These are phyloP conservation scores for Sula dactylatra DNA, from an alignment of 2,113 vertebrate genomes.

Conservation along the genomic window DNA sequence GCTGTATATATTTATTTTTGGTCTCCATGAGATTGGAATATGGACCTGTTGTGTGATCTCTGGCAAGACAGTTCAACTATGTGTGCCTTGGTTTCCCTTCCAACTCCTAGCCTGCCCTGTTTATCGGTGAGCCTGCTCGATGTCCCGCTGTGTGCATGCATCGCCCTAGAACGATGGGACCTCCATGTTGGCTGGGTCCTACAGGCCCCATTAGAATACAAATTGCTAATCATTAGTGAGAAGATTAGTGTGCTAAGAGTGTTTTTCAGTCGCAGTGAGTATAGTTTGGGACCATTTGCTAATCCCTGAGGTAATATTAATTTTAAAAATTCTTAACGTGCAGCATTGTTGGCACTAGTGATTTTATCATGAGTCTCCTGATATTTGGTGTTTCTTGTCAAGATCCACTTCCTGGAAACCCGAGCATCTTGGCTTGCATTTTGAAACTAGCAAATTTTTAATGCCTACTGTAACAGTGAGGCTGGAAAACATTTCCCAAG, in stretches of 20 bases:
- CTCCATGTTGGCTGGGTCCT: background rate
- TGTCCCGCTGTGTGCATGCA: rapidly evolving
- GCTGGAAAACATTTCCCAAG: background rate
- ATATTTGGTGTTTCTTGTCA: conserved; percentile 19
- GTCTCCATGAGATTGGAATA: background rate
- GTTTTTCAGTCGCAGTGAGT: background rate
- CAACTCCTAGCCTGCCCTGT: background rate
- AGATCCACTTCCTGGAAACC: conserved; percentile 23
- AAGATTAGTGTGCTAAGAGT: conserved; percentile 42
- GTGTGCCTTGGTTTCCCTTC: background rate
- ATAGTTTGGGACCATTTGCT: background rate
- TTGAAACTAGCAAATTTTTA: conserved; percentile 24
- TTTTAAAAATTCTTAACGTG: background rate
- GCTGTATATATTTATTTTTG: background rate
- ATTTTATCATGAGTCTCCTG: conserved; percentile 35
- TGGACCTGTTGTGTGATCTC: background rate
- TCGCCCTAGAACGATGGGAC: background rate
- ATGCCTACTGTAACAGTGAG: background rate
- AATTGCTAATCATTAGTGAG: conserved; percentile 26
- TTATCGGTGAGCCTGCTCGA: background rate
- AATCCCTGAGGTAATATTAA: background rate
- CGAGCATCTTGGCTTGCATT: conserved; percentile 14
- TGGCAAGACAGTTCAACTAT: background rate
- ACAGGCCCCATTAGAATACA: background rate
- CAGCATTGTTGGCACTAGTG: background rate